These are phyloP conservation scores for Xiphorhynchus erythropygius DNA, from an alignment of 2,797 vertebrate genomes.

Conservation along the genomic window DNA sequence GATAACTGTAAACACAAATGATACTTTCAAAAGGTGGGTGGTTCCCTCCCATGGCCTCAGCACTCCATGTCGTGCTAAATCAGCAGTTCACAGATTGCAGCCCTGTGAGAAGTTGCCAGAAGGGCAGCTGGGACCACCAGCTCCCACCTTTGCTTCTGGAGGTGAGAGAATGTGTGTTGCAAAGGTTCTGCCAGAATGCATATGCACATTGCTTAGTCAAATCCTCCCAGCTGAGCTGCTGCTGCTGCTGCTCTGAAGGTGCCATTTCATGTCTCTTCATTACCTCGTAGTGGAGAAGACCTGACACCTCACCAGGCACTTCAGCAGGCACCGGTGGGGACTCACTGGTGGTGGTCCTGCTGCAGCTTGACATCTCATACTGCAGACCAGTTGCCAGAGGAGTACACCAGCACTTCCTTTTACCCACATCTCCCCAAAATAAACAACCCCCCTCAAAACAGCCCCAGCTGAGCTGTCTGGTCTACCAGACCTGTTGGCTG, in stretches of 20 bases:
- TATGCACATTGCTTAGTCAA: accelerated
- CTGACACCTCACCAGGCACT: background rate
- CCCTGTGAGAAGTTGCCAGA: too few relatives aligned
- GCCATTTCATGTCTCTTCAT: background rate
- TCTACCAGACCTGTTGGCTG: background rate
- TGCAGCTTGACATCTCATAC: background rate
- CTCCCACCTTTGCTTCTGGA: background rate
- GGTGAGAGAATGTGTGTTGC: background rate
- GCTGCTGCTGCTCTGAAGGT: background rate
- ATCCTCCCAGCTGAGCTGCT: background rate
- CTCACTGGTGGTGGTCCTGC: background rate
- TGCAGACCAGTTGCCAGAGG: background rate
- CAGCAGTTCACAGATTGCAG: background rate
- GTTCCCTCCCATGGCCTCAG: background rate
- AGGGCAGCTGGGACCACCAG: background rate
- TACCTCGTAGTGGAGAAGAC: background rate
- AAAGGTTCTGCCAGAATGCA: background rate
- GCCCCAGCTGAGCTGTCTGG: background rate
- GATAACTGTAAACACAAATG: background rate
- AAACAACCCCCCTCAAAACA: background rate
- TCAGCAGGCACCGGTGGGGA: background rate
- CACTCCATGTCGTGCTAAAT: background rate
- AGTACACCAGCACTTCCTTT: background rate
- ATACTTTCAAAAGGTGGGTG: background rate
- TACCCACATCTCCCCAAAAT: background rate